Conservation (phyloP, 2,797 vertebrate species). For the Columba guinea region DNA sequence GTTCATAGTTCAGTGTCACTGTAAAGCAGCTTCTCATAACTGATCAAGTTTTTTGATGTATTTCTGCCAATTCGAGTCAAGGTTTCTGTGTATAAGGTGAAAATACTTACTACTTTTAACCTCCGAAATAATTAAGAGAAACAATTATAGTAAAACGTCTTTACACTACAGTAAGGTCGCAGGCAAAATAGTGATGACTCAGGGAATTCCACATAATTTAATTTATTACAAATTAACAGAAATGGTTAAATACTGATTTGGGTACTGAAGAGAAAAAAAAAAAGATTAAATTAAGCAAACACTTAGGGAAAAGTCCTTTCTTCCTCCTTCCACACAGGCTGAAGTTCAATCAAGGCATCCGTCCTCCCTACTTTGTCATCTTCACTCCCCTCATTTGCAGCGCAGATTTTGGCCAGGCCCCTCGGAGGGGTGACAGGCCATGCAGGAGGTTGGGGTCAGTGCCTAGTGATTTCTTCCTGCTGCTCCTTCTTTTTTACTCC, state of each 20-base stretch:
- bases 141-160: background rate
- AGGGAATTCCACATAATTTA: background rate
- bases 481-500: background rate
- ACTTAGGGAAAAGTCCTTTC: background rate
- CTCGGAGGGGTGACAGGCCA: fast-evolving
- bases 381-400: fast-evolving
- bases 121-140: background rate
- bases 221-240: background rate
- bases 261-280: background rate
- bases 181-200: background rate
- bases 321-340: background rate
- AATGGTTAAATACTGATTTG: background rate
- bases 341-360: background rate
- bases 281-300: background rate
- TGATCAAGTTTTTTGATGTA: background rate
- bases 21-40: background rate
- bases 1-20: background rate
- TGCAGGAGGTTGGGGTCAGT: background rate
- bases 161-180: background rate
- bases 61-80: background rate
- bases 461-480: background rate
- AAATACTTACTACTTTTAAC: background rate
- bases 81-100: background rate
- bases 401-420: background rate
- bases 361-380: fast-evolving